Conservation (phyloP, 2,888 invertebrate genomes). For the Apeira syringaria region DNA sequence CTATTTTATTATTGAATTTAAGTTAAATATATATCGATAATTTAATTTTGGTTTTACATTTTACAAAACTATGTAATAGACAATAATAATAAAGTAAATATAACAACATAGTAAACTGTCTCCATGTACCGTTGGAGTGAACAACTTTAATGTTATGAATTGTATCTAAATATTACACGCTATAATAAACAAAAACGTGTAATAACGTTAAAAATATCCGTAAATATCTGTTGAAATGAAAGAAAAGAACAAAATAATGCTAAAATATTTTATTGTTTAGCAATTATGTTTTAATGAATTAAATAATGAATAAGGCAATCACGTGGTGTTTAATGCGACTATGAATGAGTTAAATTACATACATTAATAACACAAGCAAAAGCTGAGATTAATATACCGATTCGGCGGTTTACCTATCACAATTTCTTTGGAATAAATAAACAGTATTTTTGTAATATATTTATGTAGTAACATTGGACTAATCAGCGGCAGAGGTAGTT, state of each 20-base stretch:
- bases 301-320: slow-evolving; percentile 81
- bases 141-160: no score
- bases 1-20: no score
- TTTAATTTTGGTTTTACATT: no score
- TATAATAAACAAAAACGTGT: no score
- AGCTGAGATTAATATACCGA: slow-evolving; percentile 75
- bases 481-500: slow-evolving; percentile 36
- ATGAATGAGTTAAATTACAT: slow-evolving; percentile 64
- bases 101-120: no score
- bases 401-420: slow-evolving; percentile 71
- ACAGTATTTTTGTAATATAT: slow-evolving; percentile 42
- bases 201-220: no score
- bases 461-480: slow-evolving; percentile 42
- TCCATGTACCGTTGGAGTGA: no score
- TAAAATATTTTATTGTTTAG: slow-evolving; percentile 81
- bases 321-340: slow-evolving; percentile 76
- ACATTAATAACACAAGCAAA: slow-evolving; percentile 72
- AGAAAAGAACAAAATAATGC: slow-evolving; percentile 56
- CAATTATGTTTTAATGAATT: slow-evolving; percentile 72
- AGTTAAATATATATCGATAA: no score
- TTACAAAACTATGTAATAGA: no score
- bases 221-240: no score
- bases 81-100: no score
- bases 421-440: slow-evolving; percentile 75
- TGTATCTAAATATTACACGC: no score